Conservation (phyloP, 2,113 vertebrate genomes). For the Nematolebias whitei region DNA sequence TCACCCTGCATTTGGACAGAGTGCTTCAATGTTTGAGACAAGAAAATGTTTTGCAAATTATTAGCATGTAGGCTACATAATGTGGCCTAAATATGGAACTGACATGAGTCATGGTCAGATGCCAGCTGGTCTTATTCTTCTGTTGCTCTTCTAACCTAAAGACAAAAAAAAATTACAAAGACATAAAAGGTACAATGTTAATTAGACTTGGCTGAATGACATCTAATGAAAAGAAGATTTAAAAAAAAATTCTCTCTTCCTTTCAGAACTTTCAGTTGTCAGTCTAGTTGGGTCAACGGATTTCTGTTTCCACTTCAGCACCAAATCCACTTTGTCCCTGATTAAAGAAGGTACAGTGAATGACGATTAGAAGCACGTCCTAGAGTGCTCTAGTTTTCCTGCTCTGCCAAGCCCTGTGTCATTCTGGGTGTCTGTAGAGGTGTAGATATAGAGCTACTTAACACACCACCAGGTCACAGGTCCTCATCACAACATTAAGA, state of each 20-base stretch:
- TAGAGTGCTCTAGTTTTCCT: slow-evolving; percentile 45
- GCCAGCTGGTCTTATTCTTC: too few relatives aligned
- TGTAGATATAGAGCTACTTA: slow-evolving; percentile 22
- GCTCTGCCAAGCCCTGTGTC: slow-evolving; percentile 18
- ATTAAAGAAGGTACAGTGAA: slow-evolving; percentile 56
- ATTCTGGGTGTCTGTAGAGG: background rate
- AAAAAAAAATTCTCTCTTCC: background rate
- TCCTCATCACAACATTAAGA: slow-evolving; percentile 12
- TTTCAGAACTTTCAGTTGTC: slow-evolving; percentile 3
- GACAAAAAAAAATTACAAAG: too few relatives aligned
- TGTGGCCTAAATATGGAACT: too few relatives aligned
- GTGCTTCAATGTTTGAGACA: too few relatives aligned
- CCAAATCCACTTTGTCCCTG: slow-evolving; percentile 62
- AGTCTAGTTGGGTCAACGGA: slow-evolving; percentile 45
- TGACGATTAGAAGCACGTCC: slow-evolving; percentile 62
- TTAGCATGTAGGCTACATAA: too few relatives aligned
- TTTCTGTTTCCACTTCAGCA: slow-evolving; percentile 14
- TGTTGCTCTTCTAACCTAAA: too few relatives aligned
- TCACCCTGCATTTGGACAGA: too few relatives aligned
- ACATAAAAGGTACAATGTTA: too few relatives aligned
- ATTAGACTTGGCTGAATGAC: too few relatives aligned
- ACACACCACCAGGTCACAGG: background rate
- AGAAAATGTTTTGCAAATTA: too few relatives aligned
- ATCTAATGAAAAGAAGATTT: too few relatives aligned
- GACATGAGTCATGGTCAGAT: too few relatives aligned